Base-by-base conservation (phyloP, 2,113 vertebrate species). In the Hydrochoerus hydrochaeris region DNA sequence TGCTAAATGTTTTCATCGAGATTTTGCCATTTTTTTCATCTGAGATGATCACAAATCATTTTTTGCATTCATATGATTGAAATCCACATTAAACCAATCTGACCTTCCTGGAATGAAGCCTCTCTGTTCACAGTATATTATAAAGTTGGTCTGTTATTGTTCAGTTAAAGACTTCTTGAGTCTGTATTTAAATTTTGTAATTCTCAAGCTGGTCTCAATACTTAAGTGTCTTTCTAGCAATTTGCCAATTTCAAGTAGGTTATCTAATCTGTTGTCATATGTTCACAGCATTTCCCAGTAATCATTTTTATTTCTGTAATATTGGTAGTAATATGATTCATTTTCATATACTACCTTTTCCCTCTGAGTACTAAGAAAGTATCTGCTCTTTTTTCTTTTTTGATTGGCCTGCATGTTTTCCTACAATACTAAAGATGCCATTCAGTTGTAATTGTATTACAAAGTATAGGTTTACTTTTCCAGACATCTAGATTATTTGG, bases 251-350 rank as follows among this genome's bases (percentile, higher is more conserved):
- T 77, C 22, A 94, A 22, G 28, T 60, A 41, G 22, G 62, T 63
- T 69, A 82, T 52, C n/a, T 90, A 93, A 75, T 77, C 84, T 97
- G 28, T n/a, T 93, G 54, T 10, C 14, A 57, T 88, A 35, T 90
- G 2, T 77, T 82, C 52, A 81, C 3, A 35, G 49, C 41, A 19
- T 82, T 60, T 73, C 14, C 0, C 58, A 94, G 52, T 60, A 73
- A 92, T 94, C 19, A 71, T 38, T 85, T 85, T 88, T 85, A 95
- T 86, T 89, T 85, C 52, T 97, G 1, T 88, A 90, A 88, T 49
- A 81, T 26, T 90, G 58, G 54, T 78, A 90, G 28, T 80, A 57
- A 75, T 85, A 63, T n/a, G 60, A 88, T 92, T 96, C 46, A 63
- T 3, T 30, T 90, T 85, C 54, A 90, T 63, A 58, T 81, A 62